Base-by-base conservation (phyloP, 37 sponge, comb jelly and placozoan genomes). In the Diacarnus erythraeanus region DNA sequence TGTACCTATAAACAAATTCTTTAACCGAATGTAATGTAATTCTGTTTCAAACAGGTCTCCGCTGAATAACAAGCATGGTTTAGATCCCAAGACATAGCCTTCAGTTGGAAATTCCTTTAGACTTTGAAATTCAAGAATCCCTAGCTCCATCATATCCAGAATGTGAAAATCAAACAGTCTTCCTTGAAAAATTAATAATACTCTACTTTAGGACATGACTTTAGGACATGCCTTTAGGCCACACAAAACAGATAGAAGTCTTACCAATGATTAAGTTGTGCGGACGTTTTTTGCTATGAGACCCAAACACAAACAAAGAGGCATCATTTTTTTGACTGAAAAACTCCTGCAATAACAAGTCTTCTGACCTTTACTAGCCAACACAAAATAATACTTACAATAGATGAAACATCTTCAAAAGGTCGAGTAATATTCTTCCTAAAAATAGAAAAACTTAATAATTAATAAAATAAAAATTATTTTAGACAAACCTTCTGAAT, bases 111-210 rank as follows among this genome's bases (percentile, higher is more conserved):
- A 98, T 10, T 86, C 65, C 0, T 69, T 41, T 1, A 79, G 38
- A 36, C 89, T 66, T 47, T 71, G 76, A 58, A 86, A 93, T 10
- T 58, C 37, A 15, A 86, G 86, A n/a, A 98, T 75, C 25, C 98
- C 98, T n/a, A 98, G 69, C 56, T 98, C 98, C 59, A 98, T 58
- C 96, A 98, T 98, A 64, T 98, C 98, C 70, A 95, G 69, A 3
- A 98, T 26, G n/a, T 86, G 83, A 39, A 85, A 56, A 47, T 95
- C 92, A 78, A 69, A 95, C 39, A 93, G 78, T 26, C 98, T 77
- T 18, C 97, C 96, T 94, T 30, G 26, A 26, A 39, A 10, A 60
- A 3, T 22, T 6, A 71, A 61, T 36, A 15, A 47, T 12, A 47
- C 6, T 47, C 12, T 47, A n/a, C n/a, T n/a, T n/a, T n/a, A n/a